Conservation (phyloP, 2,888 invertebrate species). For the Xylophagus ater region DNA sequence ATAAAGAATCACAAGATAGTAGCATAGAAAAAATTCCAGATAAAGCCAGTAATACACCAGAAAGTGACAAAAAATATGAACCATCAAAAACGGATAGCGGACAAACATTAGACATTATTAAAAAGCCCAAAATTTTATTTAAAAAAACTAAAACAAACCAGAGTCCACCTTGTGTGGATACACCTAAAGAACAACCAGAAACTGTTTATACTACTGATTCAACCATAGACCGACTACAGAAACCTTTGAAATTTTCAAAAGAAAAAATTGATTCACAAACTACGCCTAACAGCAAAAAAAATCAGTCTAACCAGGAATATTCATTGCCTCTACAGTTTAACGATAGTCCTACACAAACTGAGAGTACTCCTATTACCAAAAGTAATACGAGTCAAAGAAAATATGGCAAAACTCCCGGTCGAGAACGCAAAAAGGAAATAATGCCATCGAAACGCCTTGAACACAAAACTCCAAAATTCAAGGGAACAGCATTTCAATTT, state of each 20-base stretch:
- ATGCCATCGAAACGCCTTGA: slow-evolving; percentile 16
- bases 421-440: slow-evolving; percentile 32
- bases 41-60: neutral
- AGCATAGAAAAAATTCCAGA: neutral
- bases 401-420: slow-evolving; percentile 37
- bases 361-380: too few species aligned
- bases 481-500: slow-evolving; percentile 22
- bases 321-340: slow-evolving; percentile 1
- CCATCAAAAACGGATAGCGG: slow-evolving; percentile 11
- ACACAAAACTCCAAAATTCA: slow-evolving; percentile 18
- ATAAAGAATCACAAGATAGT: slow-evolving; percentile 5
- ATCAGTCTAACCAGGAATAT: slow-evolving; percentile 5
- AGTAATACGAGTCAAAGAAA: slow-evolving; percentile 25
- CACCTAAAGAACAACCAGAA: slow-evolving; percentile 1
- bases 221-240: neutral
- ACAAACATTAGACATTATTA: slow-evolving; percentile 13
- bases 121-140: slow-evolving; percentile 15
- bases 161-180: slow-evolving; percentile 2
- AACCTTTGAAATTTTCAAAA: neutral
- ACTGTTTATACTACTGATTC: neutral
- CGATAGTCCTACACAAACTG: slow-evolving; percentile 3
- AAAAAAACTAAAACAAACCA: slow-evolving; percentile 20
- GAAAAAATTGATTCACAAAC: slow-evolving; percentile 15
- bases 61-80: slow-evolving; percentile 4
- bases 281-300: slow-evolving; percentile 4